A percentile compares a stretch with the other conserved stretches of the same genome.
phyloP scores from a whole-genome alignment of 2,113 vertebrate species.

The Empidonax alnorum region DNA sequence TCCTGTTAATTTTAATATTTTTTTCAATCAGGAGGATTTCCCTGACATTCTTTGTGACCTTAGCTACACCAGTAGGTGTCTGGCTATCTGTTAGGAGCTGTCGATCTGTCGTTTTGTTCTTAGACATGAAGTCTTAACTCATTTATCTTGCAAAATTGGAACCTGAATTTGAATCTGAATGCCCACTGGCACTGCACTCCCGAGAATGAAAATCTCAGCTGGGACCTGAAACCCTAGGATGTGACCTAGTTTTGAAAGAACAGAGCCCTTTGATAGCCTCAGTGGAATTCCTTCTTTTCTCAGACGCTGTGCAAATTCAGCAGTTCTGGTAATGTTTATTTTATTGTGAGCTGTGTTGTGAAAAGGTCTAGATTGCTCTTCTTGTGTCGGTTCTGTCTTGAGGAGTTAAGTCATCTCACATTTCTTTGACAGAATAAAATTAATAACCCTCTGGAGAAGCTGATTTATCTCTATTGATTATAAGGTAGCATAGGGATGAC shows the following conservation, averaged over 20 bases:
- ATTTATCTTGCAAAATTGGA: neutral
- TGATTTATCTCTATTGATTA: neutral
- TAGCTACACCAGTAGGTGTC: neutral
- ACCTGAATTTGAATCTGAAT: neutral
- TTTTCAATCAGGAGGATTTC: neutral
- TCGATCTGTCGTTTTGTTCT: neutral
- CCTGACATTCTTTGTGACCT: neutral
- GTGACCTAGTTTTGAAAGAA: neutral
- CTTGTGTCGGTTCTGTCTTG: neutral
- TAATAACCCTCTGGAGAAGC: neutral
- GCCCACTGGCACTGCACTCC: neutral
- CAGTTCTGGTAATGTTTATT: neutral
- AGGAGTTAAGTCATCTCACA: neutral
- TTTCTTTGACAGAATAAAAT: conserved; percentile 1
- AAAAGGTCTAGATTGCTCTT: neutral
- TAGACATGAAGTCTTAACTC: neutral
- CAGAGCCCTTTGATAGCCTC: neutral
- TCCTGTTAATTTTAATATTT: neutral
- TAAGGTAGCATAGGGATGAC: neutral
- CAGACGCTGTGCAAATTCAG: neutral
- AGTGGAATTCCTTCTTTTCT: neutral
- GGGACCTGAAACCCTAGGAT: neutral
- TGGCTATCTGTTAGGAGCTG: neutral
- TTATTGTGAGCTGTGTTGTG: neutral
- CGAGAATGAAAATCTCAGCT: neutral